phyloP scores from a whole-genome alignment of 2,797 vertebrate genomes.

The Ctenopoma kingsleyae region DNA sequence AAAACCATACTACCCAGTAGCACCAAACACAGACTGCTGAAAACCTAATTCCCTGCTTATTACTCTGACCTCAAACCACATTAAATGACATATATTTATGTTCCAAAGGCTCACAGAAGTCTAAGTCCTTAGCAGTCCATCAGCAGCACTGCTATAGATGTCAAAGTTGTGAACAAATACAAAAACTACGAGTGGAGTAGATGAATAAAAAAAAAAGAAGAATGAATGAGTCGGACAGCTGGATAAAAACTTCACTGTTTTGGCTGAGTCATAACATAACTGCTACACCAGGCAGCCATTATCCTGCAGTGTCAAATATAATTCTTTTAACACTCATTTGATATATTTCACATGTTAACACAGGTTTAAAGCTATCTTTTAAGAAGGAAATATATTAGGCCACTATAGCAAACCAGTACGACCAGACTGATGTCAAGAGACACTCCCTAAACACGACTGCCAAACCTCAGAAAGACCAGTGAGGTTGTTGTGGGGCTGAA shows the following conservation, averaged over 20 bases:
- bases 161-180: constrained; percentile 36
- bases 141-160: constrained; percentile 24
- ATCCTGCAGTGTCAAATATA: neutral
- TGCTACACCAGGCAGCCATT: too few relatives aligned
- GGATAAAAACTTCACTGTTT: too few relatives aligned
- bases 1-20: constrained; percentile 24
- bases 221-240: too few relatives aligned
- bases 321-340: too few relatives aligned
- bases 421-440: constrained; percentile 39
- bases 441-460: constrained; percentile 45
- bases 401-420: constrained; percentile 40
- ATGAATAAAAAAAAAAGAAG: neutral
- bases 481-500: constrained; percentile 45
- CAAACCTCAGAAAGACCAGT: constrained; percentile 50
- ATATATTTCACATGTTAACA: neutral
- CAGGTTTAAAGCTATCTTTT: neutral
- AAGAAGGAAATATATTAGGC: constrained; percentile 28
- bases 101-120: constrained; percentile 22
- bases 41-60: constrained; percentile 44
- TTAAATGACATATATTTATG: constrained; percentile 57
- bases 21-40: constrained; percentile 31
- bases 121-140: constrained; percentile 25
- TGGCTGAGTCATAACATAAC: too few relatives aligned
- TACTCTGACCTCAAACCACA: constrained; percentile 55
- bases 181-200: constrained; percentile 7